These are phyloP conservation scores for Dendrolimus pini DNA, from an alignment of 2,888 invertebrate genomes.

Conservation along the genomic window DNA sequence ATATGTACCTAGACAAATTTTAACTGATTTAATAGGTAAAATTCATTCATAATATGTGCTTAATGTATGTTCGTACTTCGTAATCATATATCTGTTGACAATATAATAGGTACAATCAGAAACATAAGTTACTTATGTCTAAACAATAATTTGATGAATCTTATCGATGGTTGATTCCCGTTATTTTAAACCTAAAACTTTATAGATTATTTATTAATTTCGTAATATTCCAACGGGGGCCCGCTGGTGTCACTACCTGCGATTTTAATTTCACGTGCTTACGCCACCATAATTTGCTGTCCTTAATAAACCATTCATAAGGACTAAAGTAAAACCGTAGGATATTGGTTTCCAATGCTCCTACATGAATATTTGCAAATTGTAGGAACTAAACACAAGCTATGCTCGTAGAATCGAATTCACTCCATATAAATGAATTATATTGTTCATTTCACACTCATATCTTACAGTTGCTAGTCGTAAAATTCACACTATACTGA, in stretches of 20 bases:
- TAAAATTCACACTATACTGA: not conserved
- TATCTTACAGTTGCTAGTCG: slow-evolving; percentile 22
- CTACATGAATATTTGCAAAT: slow-evolving; percentile 42
- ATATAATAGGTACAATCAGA: slow-evolving; percentile 14
- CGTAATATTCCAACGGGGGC: not conserved
- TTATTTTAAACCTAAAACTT: slow-evolving; percentile 24
- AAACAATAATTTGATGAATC: slow-evolving; percentile 25
- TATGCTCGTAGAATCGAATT: slow-evolving; percentile 55
- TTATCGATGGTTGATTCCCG: slow-evolving; percentile 29
- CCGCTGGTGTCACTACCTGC: not conserved
- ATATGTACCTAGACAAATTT: not conserved
- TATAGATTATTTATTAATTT: not conserved
- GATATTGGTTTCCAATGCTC: slow-evolving; percentile 19
- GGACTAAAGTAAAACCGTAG: not conserved
- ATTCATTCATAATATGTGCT: not conserved
- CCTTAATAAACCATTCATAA: too few species aligned
- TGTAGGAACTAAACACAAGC: slow-evolving; percentile 74
- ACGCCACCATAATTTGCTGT: too few species aligned
- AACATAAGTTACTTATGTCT: slow-evolving; percentile 26
- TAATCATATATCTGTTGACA: not conserved
- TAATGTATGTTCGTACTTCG: not conserved
- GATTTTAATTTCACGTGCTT: not conserved
- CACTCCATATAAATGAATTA: slow-evolving; percentile 41
- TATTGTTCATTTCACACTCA: slow-evolving; percentile 33
- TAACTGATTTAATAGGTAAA: not conserved